These are phyloP conservation scores for Liopterus haemorrhoidalis DNA, from an alignment of 2,888 invertebrate species.

Conservation along the genomic window DNA sequence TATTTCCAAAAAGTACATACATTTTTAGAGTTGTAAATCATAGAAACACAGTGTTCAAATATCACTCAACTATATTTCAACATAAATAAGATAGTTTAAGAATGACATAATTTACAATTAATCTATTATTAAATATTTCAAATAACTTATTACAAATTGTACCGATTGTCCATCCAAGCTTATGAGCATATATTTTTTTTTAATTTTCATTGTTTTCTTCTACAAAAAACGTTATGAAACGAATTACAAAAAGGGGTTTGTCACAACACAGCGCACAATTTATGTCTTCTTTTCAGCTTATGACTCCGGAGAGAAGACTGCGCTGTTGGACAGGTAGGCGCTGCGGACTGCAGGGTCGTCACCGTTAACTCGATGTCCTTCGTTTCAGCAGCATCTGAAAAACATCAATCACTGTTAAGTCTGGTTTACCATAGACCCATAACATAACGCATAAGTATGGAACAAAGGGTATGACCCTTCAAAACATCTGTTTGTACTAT, in stretches of 20 bases:
- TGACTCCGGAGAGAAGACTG: constrained; percentile 51
- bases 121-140: constrained; percentile 21
- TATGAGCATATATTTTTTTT: constrained; percentile 28
- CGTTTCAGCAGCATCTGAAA: constrained; percentile 67
- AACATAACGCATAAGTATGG: no score
- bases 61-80: constrained; percentile 24
- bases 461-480: no score
- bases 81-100: constrained; percentile 22
- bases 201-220: constrained; percentile 23
- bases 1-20: no score
- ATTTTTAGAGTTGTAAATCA: no score
- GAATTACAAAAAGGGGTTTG: constrained; percentile 33
- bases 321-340: constrained; percentile 33
- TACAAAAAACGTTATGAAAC: constrained; percentile 30
- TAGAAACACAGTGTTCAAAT: constrained; percentile 20
- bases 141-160: constrained; percentile 23
- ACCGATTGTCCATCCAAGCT: constrained; percentile 30
- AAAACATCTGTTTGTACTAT: no score
- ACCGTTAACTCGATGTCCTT: constrained; percentile 84
- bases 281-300: constrained; percentile 42
- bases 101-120: constrained; percentile 24
- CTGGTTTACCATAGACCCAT: no score
- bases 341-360: constrained; percentile 64
- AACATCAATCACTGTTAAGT: constrained; percentile 20
- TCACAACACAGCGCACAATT: constrained; percentile 47